Evolutionary conservation across 1,140 invertebrate species (phyloP).

Genomic region (Drosophila neocordata): DNA sequence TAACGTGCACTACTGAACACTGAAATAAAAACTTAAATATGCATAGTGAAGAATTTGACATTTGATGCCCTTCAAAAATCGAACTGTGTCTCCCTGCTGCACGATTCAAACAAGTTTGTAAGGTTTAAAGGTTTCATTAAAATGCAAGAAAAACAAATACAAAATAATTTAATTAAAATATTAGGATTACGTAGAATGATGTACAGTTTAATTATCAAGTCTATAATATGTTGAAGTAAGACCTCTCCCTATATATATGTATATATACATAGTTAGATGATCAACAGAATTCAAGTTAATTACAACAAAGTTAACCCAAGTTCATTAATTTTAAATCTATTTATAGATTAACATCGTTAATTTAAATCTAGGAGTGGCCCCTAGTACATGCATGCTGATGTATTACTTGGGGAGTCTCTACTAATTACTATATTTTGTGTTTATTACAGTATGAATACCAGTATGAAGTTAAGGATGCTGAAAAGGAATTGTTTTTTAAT

Average conservation of each 20-base stretch:
- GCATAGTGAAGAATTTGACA: slow-evolving; percentile 1
- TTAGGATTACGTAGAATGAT: too few relatives aligned
- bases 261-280: too few relatives aligned
- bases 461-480: slow-evolving; percentile 88
- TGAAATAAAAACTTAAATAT: neutral
- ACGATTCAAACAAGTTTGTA: slow-evolving; percentile 5
- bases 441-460: slow-evolving; percentile 86
- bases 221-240: too few relatives aligned
- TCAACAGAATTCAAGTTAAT: too few relatives aligned
- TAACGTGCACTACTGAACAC: neutral
- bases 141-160: neutral
- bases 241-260: too few relatives aligned
- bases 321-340: too few relatives aligned
- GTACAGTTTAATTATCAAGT: too few relatives aligned
- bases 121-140: neutral
- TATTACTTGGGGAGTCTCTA: neutral
- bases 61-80: slow-evolving; percentile 10
- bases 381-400: too few relatives aligned
- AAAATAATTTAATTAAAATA: neutral
- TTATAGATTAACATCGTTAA: too few relatives aligned
- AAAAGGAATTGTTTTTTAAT: slow-evolving; percentile 86
- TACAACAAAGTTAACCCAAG: too few relatives aligned
- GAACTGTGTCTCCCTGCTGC: neutral
- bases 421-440: neutral
- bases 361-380: too few relatives aligned